Evolutionary conservation across 2,797 vertebrate genomes (phyloP), one percentile per base, ranked within the genome.

Genomic region (Chiloscyllium punctatum): DNA sequence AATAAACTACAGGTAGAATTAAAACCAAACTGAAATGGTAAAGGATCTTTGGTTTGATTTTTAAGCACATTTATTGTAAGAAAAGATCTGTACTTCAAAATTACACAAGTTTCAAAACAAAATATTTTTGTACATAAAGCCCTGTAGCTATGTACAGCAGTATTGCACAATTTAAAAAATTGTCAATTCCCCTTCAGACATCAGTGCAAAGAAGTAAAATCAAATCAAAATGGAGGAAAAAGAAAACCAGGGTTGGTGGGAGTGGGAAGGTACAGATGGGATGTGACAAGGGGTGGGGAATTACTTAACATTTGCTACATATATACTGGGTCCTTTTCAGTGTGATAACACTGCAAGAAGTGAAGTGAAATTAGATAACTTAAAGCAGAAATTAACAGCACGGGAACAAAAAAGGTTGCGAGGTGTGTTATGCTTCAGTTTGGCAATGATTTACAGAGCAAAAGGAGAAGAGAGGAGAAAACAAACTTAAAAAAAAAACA

Each of bases 181-280:
- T 98, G 98, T 98, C 98, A 98, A 98, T 97, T 97, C 98, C 98
- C 98, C 97, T 98, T 99, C 98, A 98, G 97, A 98, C 97, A 97
- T 98, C 98, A 98, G 98, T 98, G 98, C 98, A 98, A 98, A 98
- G 98, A 97, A 98, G 33, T 30, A 74, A 97, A 97, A 97, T 96
- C 97, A 97, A 97, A 96, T 97, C 97, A 97, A 97, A 97, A 97
- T 4, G 25, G 23, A 16, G 25, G 87, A 5, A 33, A 18, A n/a
- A 66, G 33, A 90, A 30, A 33, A 27, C 25, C 27, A 25, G 51
- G 53, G 30, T 62, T 4, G 4, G 53, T 1, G 18, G 4, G 13
- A 5, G 86, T 4, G 25, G 9, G 27, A 3, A 30, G 86, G 23
- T 23, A 25, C 9, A 53, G 23, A 90, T 57, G 66, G 33, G n/a